Base-by-base conservation (phyloP, 2,888 invertebrate genomes). In the Stenchaetothrips biformis region DNA sequence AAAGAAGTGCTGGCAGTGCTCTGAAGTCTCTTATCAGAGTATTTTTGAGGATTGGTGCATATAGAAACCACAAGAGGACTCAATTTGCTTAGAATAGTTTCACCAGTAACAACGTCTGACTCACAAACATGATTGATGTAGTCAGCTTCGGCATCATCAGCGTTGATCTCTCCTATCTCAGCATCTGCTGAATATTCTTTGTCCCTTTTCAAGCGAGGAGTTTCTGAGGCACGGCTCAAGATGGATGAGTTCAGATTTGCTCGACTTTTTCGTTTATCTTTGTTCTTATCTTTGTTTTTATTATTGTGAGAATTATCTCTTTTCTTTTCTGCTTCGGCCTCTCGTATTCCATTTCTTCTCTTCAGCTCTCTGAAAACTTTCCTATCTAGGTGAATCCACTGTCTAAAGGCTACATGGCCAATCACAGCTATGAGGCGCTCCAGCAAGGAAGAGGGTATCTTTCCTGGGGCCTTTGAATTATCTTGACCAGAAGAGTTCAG, bases 81-180 rank as follows among this genome's bases (percentile, higher is more conserved):
- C 82, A 37, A 83, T 83, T 53, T 77, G 13, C 53, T 16, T n/a
- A 80, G 27, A n/a, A 67, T 47, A 9, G 59, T 48, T n/a, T 48
- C 67, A 48, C 16, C 7, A 74, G 67, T 74, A 4, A 59, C 47
- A 80, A 62, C 37, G 25, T 47, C 67, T 67, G 48, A 37, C 16
- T 59, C 48, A 80, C 48, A 80, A 21, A 80, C 77, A 53, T 82
- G 77, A 9, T 87, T 86, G 81, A 97, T 93, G 85, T 92, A 92
- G 85, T 97, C 97, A 4, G 94, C 94, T 85, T 97, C 95, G 0
- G 91, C 91, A 86, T 97, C 97, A 85, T 96, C 95, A 0, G 94
- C 95, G 25, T 74, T 74, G 7, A 74, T 74, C 11, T 74, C 67
- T 74, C 67, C 67, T 11, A 74, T 25, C 77, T 92, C 92, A 4